Percentiles rank a stretch among this genome's conserved stretches.
Evolutionary conservation across 2,113 vertebrate species (phyloP).

Genomic region (Pollimyrus isidori): DNA sequence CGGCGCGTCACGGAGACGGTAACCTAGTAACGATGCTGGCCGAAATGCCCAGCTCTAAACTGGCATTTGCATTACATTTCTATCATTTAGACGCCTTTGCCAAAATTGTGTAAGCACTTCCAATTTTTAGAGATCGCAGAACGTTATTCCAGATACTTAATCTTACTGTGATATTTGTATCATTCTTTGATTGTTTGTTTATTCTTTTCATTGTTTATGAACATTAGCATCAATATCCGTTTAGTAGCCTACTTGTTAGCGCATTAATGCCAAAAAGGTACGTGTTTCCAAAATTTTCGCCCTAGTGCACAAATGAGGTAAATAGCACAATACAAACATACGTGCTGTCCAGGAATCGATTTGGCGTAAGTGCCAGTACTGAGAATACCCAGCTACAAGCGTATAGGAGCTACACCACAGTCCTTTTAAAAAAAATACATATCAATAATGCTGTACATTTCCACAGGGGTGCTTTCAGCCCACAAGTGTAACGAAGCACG

Average conservation of each 20-base stretch:
- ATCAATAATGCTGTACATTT: not conserved
- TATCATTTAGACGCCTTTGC: not conserved
- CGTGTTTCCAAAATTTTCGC: no score
- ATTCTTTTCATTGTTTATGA: no score
- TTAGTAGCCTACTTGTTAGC: no score
- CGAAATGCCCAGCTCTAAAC: not conserved
- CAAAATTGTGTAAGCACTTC: not conserved
- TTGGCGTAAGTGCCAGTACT: not conserved
- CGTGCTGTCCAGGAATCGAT: not conserved
- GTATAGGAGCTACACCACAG: not conserved
- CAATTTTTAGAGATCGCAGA: no score
- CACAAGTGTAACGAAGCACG: not conserved
- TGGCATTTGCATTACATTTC: not conserved
- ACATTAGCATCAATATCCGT: no score
- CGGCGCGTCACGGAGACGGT: slow-evolving; percentile 7
- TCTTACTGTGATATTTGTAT: no score
- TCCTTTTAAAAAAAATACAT: not conserved
- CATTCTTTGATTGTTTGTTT: no score
- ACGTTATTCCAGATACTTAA: no score
- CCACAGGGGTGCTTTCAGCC: not conserved
- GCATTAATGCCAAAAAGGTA: no score
- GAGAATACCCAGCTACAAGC: not conserved
- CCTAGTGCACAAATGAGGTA: not conserved
- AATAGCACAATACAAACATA: not conserved
- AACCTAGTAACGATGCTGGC: not conserved